A percentile compares a stretch with the other conserved stretches of the same genome.
Evolutionary conservation across 2,113 vertebrate genomes (phyloP).

Genomic region (Gnathonemus longibarbis): DNA sequence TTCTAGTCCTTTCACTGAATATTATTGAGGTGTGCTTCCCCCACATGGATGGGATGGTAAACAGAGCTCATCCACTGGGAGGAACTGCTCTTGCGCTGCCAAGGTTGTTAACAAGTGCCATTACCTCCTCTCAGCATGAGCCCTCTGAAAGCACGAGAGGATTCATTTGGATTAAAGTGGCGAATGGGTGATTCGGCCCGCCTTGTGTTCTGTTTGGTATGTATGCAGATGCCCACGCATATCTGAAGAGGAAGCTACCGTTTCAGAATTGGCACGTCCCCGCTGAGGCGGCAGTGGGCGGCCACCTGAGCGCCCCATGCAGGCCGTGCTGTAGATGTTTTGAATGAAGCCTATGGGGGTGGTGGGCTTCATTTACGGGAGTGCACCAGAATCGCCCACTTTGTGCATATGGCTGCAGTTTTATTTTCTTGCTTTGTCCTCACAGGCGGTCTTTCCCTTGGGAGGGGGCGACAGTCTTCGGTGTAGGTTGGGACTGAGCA

Average conservation of each 20-base stretch:
- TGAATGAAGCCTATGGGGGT: neutral
- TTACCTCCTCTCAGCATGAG: neutral
- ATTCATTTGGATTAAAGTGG: slow-evolving; percentile 20
- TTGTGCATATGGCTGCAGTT: neutral
- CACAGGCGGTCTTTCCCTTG: slow-evolving; percentile 65
- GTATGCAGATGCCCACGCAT: neutral
- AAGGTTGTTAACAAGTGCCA: slow-evolving; percentile 6
- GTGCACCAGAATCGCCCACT: neutral
- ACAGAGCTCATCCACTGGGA: neutral
- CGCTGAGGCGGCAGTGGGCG: neutral
- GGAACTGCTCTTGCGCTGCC: neutral
- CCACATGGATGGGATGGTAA: neutral
- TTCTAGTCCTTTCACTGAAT: neutral
- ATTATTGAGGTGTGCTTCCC: neutral
- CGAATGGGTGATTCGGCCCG: neutral
- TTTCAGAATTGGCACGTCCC: neutral
- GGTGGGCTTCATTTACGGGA: neutral
- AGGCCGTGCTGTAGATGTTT: neutral
- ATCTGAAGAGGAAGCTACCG: neutral
- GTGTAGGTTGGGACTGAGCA: slow-evolving; percentile 55
- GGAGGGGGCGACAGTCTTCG: slow-evolving; percentile 55
- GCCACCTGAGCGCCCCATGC: neutral
- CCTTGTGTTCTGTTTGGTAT: neutral
- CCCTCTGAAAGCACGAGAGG: neutral
- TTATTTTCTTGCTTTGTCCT: neutral